Base-by-base conservation (phyloP, 2,888 invertebrate species). In the Harpalus rufipes region DNA sequence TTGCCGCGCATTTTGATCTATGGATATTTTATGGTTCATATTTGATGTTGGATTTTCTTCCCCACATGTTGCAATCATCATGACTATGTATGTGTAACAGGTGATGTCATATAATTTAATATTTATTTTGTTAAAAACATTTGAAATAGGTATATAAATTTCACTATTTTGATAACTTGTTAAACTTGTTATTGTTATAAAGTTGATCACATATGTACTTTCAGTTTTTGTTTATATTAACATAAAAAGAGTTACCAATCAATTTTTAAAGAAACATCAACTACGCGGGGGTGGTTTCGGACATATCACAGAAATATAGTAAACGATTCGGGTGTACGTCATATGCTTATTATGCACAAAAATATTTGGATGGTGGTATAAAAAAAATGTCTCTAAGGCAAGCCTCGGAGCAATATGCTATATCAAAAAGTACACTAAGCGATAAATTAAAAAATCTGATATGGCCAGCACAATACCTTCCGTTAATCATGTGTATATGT, bases 301-400 rank as follows among this genome's bases (percentile, higher is more conserved):
- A 0, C 16, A 59, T 59, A 5, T 6, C 59, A 6, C 59, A 18
- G 14, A 59, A 59, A 59, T 59, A 59, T 59, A 59, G 16, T 1
- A 59, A 59, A 59, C 14, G 59, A 0, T 59, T 59, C 18, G 14
- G 18, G 14, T 16, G 59, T 59, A 14, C 1, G 16, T 0, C 59
- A 59, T 59, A 59, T 59, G 14, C 59, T 59, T 16, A 59, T 59
- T 59, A 59, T 59, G 59, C 10, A 51, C 6, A 59, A 59, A 59
- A 14, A 59, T 59, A 59, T 59, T 59, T 59, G 16, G 16, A 59
- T 59, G 16, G 2, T 59, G 14, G 18, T 18, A 59, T 59, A 59
- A 59, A 59, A 58, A 58, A 58, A 58, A 58, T 59, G 0, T 59
- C 59, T 14, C 6, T 51, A 51, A 51, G 44, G 44, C 2, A 51